Conservation (phyloP, 2,888 invertebrate species). For the Cryptus armator region DNA sequence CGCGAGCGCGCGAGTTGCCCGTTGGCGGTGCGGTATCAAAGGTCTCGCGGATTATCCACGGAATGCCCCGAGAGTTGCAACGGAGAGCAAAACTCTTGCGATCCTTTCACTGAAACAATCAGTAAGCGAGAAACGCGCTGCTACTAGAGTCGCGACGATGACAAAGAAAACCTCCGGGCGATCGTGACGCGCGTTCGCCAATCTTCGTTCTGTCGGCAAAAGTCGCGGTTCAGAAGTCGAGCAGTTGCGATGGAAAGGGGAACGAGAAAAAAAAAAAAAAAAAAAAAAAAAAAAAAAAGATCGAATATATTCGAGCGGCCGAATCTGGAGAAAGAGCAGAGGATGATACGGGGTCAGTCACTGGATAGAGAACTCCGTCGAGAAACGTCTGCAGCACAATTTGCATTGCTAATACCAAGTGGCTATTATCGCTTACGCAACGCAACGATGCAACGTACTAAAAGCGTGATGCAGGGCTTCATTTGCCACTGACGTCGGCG, state of each 20-base stretch:
- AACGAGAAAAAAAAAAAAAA: background rate
- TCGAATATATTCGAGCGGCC: background rate
- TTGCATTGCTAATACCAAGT: constrained; percentile 56
- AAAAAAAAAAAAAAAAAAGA: constrained; percentile 1
- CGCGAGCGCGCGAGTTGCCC: constrained; percentile 5
- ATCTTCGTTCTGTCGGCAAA: background rate
- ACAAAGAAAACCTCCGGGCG: constrained; percentile 5
- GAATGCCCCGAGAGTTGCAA: constrained; percentile 38
- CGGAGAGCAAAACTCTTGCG: background rate
- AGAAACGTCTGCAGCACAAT: constrained; percentile 49
- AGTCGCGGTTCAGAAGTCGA: background rate
- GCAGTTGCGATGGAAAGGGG: background rate
- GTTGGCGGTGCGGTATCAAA: constrained; percentile 48
- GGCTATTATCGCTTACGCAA: constrained; percentile 55
- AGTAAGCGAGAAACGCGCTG: background rate
- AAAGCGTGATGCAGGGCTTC: background rate
- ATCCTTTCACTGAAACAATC: constrained; percentile 39
- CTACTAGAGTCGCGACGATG: background rate
- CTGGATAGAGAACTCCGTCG: constrained; percentile 1
- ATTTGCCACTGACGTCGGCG: background rate
- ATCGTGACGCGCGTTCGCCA: background rate
- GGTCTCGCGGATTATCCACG: constrained; percentile 57
- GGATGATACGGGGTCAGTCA: constrained; percentile 50
- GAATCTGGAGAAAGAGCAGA: background rate
- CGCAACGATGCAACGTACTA: constrained; percentile 44